phyloP scores from a whole-genome alignment of 2,113 vertebrate species.

The Phocoena phocoena region DNA sequence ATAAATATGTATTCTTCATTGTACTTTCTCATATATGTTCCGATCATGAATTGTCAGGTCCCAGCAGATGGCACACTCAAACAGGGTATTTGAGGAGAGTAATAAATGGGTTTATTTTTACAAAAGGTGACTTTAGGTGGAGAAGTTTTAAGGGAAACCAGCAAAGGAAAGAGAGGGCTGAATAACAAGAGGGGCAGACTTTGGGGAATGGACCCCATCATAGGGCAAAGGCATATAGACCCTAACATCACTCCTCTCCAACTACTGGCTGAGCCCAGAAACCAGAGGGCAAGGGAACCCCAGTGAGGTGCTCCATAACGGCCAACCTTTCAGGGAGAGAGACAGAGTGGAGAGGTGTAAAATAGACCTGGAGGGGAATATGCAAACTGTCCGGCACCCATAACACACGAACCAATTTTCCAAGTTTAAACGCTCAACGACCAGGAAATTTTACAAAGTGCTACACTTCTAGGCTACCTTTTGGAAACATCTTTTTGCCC shows the following conservation, averaged over 20 bases:
- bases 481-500: not conserved
- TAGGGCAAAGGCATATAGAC: not conserved
- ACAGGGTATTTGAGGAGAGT: not conserved
- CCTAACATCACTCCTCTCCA: not conserved
- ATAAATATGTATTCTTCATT: not conserved
- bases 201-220: not conserved
- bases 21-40: not conserved
- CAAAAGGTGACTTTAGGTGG: not conserved
- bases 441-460: conserved; percentile 21
- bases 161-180: not conserved
- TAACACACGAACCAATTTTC: not conserved
- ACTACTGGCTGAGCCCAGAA: not conserved
- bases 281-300: not conserved
- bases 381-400: not conserved
- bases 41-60: not conserved
- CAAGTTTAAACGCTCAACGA: conserved; percentile 15
- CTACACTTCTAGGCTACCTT: not conserved
- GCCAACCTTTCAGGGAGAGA: not conserved
- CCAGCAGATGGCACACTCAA: not conserved
- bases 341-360: not conserved
- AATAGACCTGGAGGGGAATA: not conserved
- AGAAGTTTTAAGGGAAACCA: not conserved
- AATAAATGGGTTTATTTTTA: not conserved
- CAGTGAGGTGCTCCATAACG: not conserved
- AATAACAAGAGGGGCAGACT: not conserved